phyloP scores from a whole-genome alignment of 2,888 invertebrate genomes.

The Tetropium fuscum region DNA sequence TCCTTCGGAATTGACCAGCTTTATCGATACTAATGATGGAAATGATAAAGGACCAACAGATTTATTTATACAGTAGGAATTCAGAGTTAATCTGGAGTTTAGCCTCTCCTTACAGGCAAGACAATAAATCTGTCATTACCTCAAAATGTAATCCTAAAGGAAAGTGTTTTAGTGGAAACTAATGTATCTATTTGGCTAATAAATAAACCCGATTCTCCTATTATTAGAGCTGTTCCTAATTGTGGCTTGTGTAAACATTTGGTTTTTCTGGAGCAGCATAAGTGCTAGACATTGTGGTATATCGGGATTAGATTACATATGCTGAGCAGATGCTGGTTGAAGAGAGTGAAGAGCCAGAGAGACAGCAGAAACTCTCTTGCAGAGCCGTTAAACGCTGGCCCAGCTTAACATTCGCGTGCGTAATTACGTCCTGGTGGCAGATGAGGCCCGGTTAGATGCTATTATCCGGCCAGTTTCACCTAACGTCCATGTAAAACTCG shows the following conservation, averaged over 20 bases:
- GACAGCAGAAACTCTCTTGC: constrained; percentile 8
- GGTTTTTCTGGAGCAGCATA: constrained; percentile 54
- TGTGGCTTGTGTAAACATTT: constrained; percentile 54
- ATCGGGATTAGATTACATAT: constrained; percentile 50
- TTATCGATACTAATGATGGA: too few relatives aligned
- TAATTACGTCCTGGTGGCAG: constrained; percentile 49
- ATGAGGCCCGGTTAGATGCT: constrained; percentile 46
- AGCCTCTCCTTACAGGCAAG: too few relatives aligned
- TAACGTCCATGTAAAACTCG: constrained; percentile 36
- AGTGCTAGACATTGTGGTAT: constrained; percentile 47
- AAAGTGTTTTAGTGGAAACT: constrained; percentile 43
- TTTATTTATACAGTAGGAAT: too few relatives aligned
- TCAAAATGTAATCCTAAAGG: constrained; percentile 39
- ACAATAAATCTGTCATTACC: constrained; percentile 49
- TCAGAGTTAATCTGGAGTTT: too few relatives aligned
- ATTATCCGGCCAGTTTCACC: constrained; percentile 42
- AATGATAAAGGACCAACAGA: too few relatives aligned
- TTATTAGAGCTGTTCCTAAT: constrained; percentile 49
- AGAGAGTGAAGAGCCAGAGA: constrained; percentile 12
- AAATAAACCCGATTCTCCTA: constrained; percentile 47
- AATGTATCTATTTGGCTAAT: constrained; percentile 50
- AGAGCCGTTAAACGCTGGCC: constrained; percentile 42
- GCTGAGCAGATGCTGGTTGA: constrained; percentile 52
- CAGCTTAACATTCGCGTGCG: constrained; percentile 49
- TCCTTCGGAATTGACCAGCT: too few relatives aligned